These are phyloP conservation scores for Cantharis rufa DNA, from an alignment of 2,888 invertebrate species.

Conservation along the genomic window DNA sequence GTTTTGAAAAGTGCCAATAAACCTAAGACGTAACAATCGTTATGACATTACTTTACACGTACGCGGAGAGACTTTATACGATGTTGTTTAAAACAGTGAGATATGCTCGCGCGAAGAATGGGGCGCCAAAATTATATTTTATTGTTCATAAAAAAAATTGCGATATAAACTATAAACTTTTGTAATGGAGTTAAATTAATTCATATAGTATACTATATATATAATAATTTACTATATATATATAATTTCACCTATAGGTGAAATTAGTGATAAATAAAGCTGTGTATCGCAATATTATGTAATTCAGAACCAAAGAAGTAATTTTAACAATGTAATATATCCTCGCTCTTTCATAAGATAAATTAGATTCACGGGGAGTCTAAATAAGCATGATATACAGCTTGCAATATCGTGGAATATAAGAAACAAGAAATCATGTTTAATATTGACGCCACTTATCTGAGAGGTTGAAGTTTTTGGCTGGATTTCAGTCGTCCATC, in stretches of 20 bases:
- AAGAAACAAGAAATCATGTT: constrained; percentile 55
- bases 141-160: background rate
- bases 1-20: constrained; percentile 38
- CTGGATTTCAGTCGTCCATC: constrained; percentile 56
- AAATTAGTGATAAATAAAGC: background rate
- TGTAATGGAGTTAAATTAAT: background rate
- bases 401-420: constrained; percentile 51
- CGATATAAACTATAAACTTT: constrained; percentile 10
- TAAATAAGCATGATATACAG: constrained; percentile 51
- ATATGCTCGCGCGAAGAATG: constrained; percentile 13
- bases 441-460: constrained; percentile 54
- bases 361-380: constrained; percentile 46
- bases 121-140: background rate
- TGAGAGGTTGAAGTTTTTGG: constrained; percentile 43
- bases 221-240: too few relatives aligned
- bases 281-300: constrained; percentile 10
- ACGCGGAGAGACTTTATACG: constrained; percentile 36
- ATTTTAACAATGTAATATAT: constrained; percentile 32
- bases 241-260: too few relatives aligned
- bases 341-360: constrained; percentile 37
- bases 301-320: constrained; percentile 30
- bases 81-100: constrained; percentile 34
- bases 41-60: constrained; percentile 39
- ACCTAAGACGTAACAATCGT: constrained; percentile 36
- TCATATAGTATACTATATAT: too few relatives aligned